Conservation (phyloP, 2,113 vertebrate species). For the Rhipidura dahli region DNA sequence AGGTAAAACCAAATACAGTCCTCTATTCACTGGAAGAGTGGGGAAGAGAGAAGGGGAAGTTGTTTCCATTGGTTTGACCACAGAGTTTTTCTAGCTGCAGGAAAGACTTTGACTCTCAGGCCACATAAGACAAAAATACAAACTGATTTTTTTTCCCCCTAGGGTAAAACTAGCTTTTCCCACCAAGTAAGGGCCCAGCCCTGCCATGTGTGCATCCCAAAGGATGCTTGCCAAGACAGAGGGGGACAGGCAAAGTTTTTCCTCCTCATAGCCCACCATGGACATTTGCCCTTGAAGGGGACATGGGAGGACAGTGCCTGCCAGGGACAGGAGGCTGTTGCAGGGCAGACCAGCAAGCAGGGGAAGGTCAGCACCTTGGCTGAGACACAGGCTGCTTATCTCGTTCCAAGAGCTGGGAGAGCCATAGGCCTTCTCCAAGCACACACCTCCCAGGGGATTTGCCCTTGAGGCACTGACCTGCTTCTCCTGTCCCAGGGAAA, state of each 20-base stretch:
- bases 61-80: background rate
- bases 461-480: background rate
- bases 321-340: background rate
- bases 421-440: background rate
- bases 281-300: background rate
- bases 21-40: background rate
- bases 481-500: background rate
- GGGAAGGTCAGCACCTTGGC: background rate
- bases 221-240: background rate
- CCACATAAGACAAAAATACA: background rate
- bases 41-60: background rate
- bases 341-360: background rate
- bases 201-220: background rate
- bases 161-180: background rate
- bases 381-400: background rate
- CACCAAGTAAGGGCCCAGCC: background rate
- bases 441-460: rapidly evolving
- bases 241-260: background rate
- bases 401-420: background rate
- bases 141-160: background rate
- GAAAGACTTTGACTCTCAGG: background rate
- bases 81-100: background rate
- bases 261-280: rapidly evolving
- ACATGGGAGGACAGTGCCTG: background rate
- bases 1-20: background rate